Base-by-base conservation (phyloP, 2,888 invertebrate species). In the Drosophila emarginata region DNA sequence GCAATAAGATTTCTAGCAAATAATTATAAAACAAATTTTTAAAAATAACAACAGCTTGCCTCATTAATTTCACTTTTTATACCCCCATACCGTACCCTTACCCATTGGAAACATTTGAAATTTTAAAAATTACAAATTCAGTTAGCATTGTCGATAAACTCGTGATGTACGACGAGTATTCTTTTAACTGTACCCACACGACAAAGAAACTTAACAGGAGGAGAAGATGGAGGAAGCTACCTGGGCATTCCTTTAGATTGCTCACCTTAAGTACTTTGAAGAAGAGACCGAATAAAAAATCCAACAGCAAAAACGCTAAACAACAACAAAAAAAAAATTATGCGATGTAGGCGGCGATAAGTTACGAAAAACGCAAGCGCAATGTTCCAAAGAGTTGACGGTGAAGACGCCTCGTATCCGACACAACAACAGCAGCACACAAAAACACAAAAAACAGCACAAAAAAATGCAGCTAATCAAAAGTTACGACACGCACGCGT, bases 401-500 rank as follows among this genome's bases (percentile, higher is more conserved):
- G 28, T 59, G 68, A 76, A 78, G 80, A 77, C 64, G 77, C 45
- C 60, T 60, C 50, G 56, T 67, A 71, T 71, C 67, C 73, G 11
- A 70, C 61, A 61, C 18, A 45, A 11, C 32, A 37, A 26, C 50
- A 65, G 52, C 54, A 45, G 52, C 54, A 45, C 39, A 23, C 61
- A 63, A 53, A 39, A 39, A 12, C n/a, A 39, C 14, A 39, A 39
- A 67, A 36, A 66, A 53, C 51, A 60, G 67, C 66, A 74, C 64
- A 56, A 50, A 45, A 45, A 45, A 45, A 45, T 61, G 50, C 61
- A 64, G 65, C 83, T 86, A 88, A 88, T 87, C 80, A 88, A 88
- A 87, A 88, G 84, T 88, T 84, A 84, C 85, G 79, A 81, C 87
- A 88, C 88, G 84, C 88, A 84, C 82, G 81, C 88, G 88, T 69